Percentiles rank a stretch among this genome's conserved stretches.
These are phyloP conservation scores for Dendronephthya gigantea DNA, from an alignment of 64 coral and sea anemone genomes.

Conservation along the genomic window DNA sequence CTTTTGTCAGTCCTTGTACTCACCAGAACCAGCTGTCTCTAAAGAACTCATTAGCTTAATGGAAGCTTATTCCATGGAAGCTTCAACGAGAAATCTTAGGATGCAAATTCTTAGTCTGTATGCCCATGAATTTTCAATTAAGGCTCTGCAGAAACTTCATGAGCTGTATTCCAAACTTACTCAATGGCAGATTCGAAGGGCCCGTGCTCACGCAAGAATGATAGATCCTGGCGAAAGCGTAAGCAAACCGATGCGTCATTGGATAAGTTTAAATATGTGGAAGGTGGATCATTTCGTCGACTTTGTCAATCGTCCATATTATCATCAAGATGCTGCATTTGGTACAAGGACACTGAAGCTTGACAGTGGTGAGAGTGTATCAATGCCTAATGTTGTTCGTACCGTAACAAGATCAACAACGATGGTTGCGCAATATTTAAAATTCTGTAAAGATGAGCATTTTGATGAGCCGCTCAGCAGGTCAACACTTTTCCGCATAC, in stretches of 20 bases:
- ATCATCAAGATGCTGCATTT: conserved; percentile 45
- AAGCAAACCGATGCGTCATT: conserved; percentile 1
- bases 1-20: conserved; percentile 13
- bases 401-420: conserved; percentile 41
- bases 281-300: conserved; percentile 36
- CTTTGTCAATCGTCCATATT: conserved; percentile 33
- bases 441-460: background rate
- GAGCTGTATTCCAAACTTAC: background rate
- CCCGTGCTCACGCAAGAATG: background rate
- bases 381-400: conserved; percentile 46
- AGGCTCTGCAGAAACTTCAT: background rate
- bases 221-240: background rate
- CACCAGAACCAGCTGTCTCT: background rate
- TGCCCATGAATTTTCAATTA: background rate
- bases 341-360: conserved; percentile 31
- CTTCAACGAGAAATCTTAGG: background rate
- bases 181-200: background rate
- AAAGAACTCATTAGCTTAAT: conserved; percentile 7
- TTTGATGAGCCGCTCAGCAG: background rate
- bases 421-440: background rate
- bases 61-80: background rate
- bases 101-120: background rate
- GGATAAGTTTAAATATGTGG: conserved; percentile 21
- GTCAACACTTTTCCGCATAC: too few relatives aligned
- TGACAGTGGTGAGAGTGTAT: conserved; percentile 40